A percentile compares a stretch with the other conserved stretches of the same genome.
These are phyloP conservation scores for Drosophila mayri DNA, from an alignment of 1,140 invertebrate genomes.

Conservation along the genomic window DNA sequence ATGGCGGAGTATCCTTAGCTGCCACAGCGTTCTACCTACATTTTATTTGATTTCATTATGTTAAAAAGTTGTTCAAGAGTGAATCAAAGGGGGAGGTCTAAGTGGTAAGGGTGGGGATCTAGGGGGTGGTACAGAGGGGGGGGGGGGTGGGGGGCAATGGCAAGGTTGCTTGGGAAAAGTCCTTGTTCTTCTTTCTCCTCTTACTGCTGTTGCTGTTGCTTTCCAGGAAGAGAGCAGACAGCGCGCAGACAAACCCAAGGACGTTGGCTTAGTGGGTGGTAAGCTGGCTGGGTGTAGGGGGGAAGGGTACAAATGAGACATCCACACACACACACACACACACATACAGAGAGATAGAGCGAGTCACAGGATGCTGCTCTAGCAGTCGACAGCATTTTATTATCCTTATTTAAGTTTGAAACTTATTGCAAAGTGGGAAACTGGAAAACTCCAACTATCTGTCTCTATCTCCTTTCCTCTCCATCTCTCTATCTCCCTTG, in stretches of 20 bases:
- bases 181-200: slow-evolving; percentile 32
- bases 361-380: slow-evolving; percentile 44
- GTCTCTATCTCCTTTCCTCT: slow-evolving; percentile 1
- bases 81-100: slow-evolving; percentile 41
- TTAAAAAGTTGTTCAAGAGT: slow-evolving; percentile 82
- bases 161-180: slow-evolving; percentile 48
- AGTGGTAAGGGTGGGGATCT: not conserved
- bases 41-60: slow-evolving; percentile 84
- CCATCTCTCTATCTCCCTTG: slow-evolving; percentile 9
- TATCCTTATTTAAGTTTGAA: slow-evolving; percentile 84
- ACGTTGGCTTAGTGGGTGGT: slow-evolving; percentile 37
- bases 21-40: slow-evolving; percentile 73
- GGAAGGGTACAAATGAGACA: slow-evolving; percentile 50
- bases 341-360: not conserved
- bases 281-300: slow-evolving; percentile 17
- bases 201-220: slow-evolving; percentile 26
- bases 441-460: slow-evolving; percentile 71
- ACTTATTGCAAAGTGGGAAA: slow-evolving; percentile 84
- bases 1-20: slow-evolving; percentile 38
- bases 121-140: not conserved
- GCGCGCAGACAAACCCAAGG: slow-evolving; percentile 65
- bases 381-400: slow-evolving; percentile 81
- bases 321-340: slow-evolving; percentile 31
- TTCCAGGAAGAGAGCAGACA: slow-evolving; percentile 60
- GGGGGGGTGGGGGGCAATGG: no score